These are phyloP conservation scores for Sanderia malayensis DNA, from an alignment of 30 jellyfish, hydroid and myxozoan species.

Conservation along the genomic window DNA sequence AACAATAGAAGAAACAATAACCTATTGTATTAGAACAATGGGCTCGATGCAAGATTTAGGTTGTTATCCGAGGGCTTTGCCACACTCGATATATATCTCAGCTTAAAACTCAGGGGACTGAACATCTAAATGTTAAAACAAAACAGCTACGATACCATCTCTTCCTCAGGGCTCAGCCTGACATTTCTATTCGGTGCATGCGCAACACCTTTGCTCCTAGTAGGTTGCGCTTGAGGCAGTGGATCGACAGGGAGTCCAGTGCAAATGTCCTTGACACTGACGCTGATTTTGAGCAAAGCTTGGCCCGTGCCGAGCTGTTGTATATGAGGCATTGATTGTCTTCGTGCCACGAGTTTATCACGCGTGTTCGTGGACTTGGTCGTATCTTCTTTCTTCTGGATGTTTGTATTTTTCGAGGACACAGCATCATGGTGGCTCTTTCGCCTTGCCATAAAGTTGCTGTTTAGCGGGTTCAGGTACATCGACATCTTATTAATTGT, in stretches of 20 bases:
- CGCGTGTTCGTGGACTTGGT: neutral
- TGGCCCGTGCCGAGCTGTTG: slow-evolving; percentile 34
- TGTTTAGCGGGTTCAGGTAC: neutral
- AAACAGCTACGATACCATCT: slow-evolving; percentile 54
- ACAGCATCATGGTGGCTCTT: neutral
- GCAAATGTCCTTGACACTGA: slow-evolving; percentile 77
- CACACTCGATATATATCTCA: too few species aligned
- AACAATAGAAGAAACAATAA: too few species aligned
- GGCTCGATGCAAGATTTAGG: too few species aligned
- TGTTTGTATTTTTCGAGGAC: neutral
- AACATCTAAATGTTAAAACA: too few species aligned
- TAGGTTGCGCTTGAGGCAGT: slow-evolving; percentile 66
- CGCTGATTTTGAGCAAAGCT: slow-evolving; percentile 58
- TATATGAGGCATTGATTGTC: slow-evolving; percentile 47
- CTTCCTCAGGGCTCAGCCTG: slow-evolving; percentile 63
- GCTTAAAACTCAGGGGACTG: too few species aligned
- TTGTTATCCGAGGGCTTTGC: too few species aligned
- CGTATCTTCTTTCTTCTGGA: too few species aligned
- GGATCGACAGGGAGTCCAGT: slow-evolving; percentile 93
- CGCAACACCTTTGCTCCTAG: slow-evolving; percentile 74
- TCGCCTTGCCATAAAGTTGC: neutral
- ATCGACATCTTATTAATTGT: slow-evolving; percentile 2
- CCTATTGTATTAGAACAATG: too few species aligned
- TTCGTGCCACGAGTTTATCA: slow-evolving; percentile 18
- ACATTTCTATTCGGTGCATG: slow-evolving; percentile 87